A percentile compares a stretch with the other conserved stretches of the same genome.
phyloP scores from a whole-genome alignment of 1,140 invertebrate species.

The Panagrolaimus sp. region DNA sequence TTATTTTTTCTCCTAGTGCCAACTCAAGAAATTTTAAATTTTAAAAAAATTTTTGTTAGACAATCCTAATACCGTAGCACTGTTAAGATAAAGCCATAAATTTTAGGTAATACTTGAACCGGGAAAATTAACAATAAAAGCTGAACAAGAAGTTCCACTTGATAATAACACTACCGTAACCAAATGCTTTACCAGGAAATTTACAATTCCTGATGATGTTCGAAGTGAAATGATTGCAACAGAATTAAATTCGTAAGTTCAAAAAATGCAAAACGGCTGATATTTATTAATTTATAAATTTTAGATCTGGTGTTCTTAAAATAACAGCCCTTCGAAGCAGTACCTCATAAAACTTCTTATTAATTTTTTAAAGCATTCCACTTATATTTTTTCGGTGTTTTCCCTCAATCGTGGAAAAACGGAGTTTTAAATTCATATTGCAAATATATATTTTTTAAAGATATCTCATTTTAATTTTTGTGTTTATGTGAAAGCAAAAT shows the following conservation, averaged over 20 bases:
- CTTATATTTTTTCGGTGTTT: constrained; percentile 1
- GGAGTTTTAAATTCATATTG: neutral
- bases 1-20: too few relatives aligned
- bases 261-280: too few relatives aligned
- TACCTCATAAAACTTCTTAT: neutral
- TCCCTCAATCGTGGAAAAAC: constrained; percentile 9
- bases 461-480: too few relatives aligned
- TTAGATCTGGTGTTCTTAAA: constrained; percentile 20
- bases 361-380: constrained; percentile 2
- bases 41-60: too few relatives aligned
- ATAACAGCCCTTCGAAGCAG: constrained; percentile 19
- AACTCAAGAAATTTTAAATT: too few relatives aligned
- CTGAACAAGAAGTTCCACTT: constrained; percentile 19
- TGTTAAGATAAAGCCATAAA: neutral
- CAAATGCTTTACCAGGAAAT: constrained; percentile 22
- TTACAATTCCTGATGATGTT: constrained; percentile 22
- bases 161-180: constrained; percentile 14
- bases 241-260: constrained; percentile 21
- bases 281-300: too few relatives aligned
- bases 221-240: constrained; percentile 20
- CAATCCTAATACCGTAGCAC: too few relatives aligned
- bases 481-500: neutral
- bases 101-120: constrained; percentile 18
- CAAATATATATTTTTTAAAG: neutral
- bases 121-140: constrained; percentile 15